Conservation (phyloP, 2,797 vertebrate species). For the Semaprochilodus insignis region DNA sequence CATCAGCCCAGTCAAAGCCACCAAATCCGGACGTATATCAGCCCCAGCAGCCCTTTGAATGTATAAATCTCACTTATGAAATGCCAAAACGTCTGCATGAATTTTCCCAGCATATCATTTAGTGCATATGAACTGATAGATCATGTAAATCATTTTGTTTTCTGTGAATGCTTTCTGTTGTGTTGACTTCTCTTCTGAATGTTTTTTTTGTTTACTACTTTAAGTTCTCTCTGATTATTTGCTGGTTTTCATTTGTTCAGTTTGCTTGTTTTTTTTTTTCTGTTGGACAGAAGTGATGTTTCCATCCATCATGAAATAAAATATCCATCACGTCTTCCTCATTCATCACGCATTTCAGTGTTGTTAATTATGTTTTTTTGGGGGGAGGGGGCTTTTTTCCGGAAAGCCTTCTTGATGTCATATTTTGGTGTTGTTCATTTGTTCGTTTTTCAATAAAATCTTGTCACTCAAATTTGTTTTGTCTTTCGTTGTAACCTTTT, state of each 20-base stretch:
- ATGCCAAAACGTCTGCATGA: conserved; percentile 52
- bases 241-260: conserved; percentile 55
- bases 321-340: conserved; percentile 58
- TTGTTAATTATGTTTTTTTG: conserved; percentile 13
- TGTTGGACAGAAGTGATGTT: conserved; percentile 30
- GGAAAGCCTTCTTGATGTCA: conserved; percentile 34
- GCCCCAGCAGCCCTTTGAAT: conserved; percentile 3
- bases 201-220: conserved; percentile 10
- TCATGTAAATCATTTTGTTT: conserved; percentile 10
- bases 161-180: conserved; percentile 34
- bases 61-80: conserved; percentile 13
- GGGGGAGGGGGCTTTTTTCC: neutral
- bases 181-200: conserved; percentile 7
- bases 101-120: conserved; percentile 11
- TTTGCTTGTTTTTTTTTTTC: conserved; percentile 53
- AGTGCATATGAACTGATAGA: neutral
- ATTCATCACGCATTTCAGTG: conserved; percentile 53
- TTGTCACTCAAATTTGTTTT: conserved; percentile 73
- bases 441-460: conserved; percentile 74
- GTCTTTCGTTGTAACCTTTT: conserved; percentile 68
- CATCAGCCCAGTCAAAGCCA: neutral
- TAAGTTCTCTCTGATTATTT: conserved; percentile 58
- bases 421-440: conserved; percentile 62
- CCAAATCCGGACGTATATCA: neutral
- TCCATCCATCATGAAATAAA: conserved; percentile 37